These are phyloP conservation scores for Puntigrus tetrazona DNA, from an alignment of 2,113 vertebrate species.

Conservation along the genomic window DNA sequence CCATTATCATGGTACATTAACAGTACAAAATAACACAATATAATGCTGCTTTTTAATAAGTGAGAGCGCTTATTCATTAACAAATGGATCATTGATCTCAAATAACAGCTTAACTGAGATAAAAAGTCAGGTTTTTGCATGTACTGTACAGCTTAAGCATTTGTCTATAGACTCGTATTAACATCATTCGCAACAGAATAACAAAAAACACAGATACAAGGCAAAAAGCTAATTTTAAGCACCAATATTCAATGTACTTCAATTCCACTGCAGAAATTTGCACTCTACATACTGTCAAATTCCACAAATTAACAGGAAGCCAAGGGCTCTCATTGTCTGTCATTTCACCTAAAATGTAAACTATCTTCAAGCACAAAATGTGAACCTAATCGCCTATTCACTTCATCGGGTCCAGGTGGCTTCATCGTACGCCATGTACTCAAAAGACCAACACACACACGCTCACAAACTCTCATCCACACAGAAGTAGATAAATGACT, in stretches of 20 bases:
- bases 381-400: conserved; percentile 40
- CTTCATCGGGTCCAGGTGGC: conserved; percentile 64
- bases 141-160: not conserved
- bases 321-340: not conserved
- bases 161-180: not conserved
- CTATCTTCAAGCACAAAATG: not conserved
- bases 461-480: conserved; percentile 9
- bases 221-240: not conserved
- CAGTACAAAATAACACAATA: not conserved
- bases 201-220: not conserved
- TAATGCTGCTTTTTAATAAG: not conserved
- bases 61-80: not conserved
- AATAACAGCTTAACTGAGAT: not conserved
- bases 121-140: not conserved
- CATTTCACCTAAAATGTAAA: not conserved
- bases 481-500: conserved; percentile 37
- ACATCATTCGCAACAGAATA: not conserved
- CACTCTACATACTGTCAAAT: not conserved
- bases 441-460: not conserved
- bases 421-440: conserved; percentile 55
- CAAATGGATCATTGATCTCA: not conserved
- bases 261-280: not conserved
- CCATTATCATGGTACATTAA: not conserved
- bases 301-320: not conserved
- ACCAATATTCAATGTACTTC: not conserved